These are phyloP conservation scores for Arge pagana DNA, from an alignment of 2,888 invertebrate species.

Conservation along the genomic window DNA sequence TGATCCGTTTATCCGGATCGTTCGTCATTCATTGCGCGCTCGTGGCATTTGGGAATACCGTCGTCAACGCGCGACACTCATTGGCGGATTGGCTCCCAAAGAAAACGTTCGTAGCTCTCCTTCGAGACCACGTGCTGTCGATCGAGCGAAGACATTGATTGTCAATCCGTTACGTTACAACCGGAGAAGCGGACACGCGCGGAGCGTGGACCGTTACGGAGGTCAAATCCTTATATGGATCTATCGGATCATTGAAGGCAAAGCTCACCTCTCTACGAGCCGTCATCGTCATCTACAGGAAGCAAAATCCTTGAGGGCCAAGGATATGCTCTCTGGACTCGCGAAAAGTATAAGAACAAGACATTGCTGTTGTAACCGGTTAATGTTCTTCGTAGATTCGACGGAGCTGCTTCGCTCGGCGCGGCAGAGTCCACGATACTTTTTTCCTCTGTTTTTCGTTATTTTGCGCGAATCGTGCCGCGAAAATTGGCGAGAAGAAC, in stretches of 20 bases:
- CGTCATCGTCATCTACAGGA: background rate
- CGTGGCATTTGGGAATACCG: too few relatives aligned
- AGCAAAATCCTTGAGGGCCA: slow-evolving; percentile 16
- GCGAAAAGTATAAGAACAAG: background rate
- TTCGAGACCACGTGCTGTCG: too few relatives aligned
- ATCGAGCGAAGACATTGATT: background rate
- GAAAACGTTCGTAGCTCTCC: too few relatives aligned
- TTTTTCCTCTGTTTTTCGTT: background rate
- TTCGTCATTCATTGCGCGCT: too few relatives aligned
- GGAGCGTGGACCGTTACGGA: background rate
- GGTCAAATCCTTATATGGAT: slow-evolving; percentile 7
- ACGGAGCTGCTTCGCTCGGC: slow-evolving; percentile 5
- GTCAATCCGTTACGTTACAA: too few relatives aligned
- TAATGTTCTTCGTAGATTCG: slow-evolving; percentile 7
- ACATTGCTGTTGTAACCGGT: background rate
- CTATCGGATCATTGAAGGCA: slow-evolving; percentile 13
- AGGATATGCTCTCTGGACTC: background rate
- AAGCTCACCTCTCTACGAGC: background rate
- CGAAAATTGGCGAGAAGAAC: background rate
- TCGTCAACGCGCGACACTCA: too few relatives aligned
- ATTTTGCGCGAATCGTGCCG: background rate
- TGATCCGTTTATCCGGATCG: too few relatives aligned
- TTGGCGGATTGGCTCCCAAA: too few relatives aligned
- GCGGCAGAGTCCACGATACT: slow-evolving; percentile 5
- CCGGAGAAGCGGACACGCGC: too few relatives aligned